A percentile compares a stretch with the other conserved stretches of the same genome.
phyloP scores from a whole-genome alignment of 1,140 invertebrate species.

The Rhizoglyphus robini region DNA sequence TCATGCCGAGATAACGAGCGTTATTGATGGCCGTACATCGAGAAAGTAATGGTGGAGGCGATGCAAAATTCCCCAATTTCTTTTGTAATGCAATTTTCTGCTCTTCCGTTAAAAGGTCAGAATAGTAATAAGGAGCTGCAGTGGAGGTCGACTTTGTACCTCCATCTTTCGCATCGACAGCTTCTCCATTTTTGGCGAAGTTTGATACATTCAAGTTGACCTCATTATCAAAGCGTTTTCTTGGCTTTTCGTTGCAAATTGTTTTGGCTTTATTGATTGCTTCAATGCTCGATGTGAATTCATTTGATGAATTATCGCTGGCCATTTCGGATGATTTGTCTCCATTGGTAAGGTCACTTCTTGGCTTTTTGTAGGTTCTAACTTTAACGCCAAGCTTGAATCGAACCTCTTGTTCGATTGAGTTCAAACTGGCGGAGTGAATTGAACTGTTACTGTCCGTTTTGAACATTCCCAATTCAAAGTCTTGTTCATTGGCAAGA shows the following conservation, averaged over 20 bases:
- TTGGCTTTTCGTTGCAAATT: not conserved
- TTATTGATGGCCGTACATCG: conserved; percentile 21
- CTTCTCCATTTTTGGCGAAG: no score
- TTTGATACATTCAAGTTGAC: no score
- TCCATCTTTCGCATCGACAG: no score
- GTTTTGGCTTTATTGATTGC: not conserved
- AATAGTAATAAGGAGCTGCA: conserved; percentile 66
- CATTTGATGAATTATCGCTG: not conserved
- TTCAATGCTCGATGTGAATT: not conserved
- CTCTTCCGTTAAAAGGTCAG: conserved; percentile 44
- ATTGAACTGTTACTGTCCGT: conserved; percentile 52
- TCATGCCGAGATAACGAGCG: conserved; percentile 6
- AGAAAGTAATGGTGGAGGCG: conserved; percentile 17
- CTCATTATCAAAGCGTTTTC: no score
- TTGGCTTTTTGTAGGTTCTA: conserved; percentile 15
- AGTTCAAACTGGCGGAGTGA: conserved; percentile 28
- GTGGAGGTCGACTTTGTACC: not conserved
- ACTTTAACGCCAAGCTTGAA: conserved; percentile 11
- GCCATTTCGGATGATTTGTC: not conserved
- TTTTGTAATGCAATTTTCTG: conserved; percentile 21
- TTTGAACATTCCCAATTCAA: no score
- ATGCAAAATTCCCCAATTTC: conserved; percentile 13
- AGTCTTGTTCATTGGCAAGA: conserved; percentile 2
- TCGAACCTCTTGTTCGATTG: not conserved
- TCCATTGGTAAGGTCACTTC: not conserved